These are phyloP conservation scores for Cordilura impudica DNA, from an alignment of 2,888 invertebrate species.

Conservation along the genomic window DNA sequence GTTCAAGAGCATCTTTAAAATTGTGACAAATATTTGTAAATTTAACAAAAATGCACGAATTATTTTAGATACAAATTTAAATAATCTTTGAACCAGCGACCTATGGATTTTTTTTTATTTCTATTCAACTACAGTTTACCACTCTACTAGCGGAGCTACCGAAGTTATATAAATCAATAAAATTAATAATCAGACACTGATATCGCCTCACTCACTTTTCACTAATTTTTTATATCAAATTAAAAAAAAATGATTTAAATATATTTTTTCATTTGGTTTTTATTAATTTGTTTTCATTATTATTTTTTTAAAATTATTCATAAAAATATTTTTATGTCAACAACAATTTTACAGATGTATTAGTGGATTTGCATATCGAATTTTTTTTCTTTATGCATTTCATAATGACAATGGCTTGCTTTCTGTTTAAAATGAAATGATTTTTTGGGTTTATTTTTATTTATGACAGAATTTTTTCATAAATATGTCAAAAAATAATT, in stretches of 20 bases:
- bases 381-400: not conserved
- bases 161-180: conserved; percentile 64
- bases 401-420: not conserved
- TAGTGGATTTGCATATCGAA: conserved; percentile 39
- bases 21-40: conserved; percentile 26
- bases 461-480: not conserved
- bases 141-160: conserved; percentile 76
- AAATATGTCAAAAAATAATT: too few species aligned
- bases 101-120: conserved; percentile 67
- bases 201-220: too few species aligned
- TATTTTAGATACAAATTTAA: conserved; percentile 73
- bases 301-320: conserved; percentile 53
- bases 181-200: too few species aligned
- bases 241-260: too few species aligned
- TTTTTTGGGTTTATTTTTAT: not conserved
- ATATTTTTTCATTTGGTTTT: not conserved
- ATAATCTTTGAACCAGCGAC: conserved; percentile 74
- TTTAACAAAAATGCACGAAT: not conserved
- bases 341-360: conserved; percentile 19
- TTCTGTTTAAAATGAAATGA: not conserved
- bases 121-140: conserved; percentile 71
- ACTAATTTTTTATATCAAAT: too few species aligned
- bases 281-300: too few species aligned
- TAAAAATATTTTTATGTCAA: conserved; percentile 39
- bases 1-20: not conserved